Conservation (phyloP, 2,113 vertebrate genomes). For the Malaclemys terrapin region DNA sequence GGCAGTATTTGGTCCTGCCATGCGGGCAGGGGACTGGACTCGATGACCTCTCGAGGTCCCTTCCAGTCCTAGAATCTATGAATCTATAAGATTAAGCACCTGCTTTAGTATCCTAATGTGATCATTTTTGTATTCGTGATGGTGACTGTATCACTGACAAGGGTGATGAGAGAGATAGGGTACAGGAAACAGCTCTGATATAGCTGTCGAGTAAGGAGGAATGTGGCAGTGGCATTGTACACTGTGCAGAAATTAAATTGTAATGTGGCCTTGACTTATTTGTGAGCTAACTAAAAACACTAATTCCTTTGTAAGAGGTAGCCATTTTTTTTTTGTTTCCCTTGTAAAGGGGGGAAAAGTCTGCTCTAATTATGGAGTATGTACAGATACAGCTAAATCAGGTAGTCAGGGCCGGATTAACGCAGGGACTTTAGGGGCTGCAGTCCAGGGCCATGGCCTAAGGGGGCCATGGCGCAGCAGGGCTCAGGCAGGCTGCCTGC, state of each 20-base stretch:
- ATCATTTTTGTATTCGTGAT: neutral
- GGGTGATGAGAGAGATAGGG: neutral
- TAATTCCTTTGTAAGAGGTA: neutral
- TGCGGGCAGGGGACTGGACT: no score
- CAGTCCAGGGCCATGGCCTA: no score
- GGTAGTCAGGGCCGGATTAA: neutral
- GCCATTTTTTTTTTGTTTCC: neutral
- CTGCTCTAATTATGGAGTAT: neutral
- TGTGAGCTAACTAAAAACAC: neutral
- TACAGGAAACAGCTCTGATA: neutral
- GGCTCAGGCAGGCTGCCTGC: no score
- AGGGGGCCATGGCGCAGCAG: no score
- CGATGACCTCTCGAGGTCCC: no score
- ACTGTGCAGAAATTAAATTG: neutral
- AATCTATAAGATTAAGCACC: neutral
- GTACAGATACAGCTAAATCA: neutral
- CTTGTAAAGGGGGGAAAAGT: neutral
- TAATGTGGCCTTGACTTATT: neutral
- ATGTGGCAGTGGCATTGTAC: fast-evolving
- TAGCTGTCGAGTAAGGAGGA: fast-evolving
- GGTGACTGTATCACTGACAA: neutral
- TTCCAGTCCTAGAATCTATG: no score
- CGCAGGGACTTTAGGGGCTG: no score
- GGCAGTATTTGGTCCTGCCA: no score
- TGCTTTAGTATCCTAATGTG: neutral